Evolutionary conservation across 2,888 invertebrate genomes (phyloP), one percentile per base, ranked within the genome.

Genomic region (Andrena praecox): DNA sequence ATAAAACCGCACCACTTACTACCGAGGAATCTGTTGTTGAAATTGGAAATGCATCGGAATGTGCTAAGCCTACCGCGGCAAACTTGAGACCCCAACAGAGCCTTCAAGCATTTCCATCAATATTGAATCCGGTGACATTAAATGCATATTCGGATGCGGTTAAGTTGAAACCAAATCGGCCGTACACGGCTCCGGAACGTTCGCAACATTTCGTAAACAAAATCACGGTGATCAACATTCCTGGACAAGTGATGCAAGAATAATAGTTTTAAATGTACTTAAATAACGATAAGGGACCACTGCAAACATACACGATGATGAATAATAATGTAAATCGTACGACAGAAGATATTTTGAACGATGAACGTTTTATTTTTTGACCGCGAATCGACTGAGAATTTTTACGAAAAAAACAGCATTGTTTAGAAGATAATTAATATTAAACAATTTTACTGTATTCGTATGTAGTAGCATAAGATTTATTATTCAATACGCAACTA

Each of bases 1-100:
- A 93, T 79, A 93, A 93, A 85, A 93, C 93, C 69, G 91, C 90
- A 20, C 93, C 93, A 16, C 59, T 92, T 80, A 74, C 85, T 12
- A 52, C 85, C 35, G 89, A 84, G n/a, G 82, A 86, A 68, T 67
- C 84, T 16, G 77, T 73, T 62, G 83, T 78, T 50, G 82, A 87
- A 72, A 82, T 86, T 16, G 82, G 77, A 48, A 70, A 59, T 83
- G n/a, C 62, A 16, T 56, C 80, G n/a, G 70, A 64, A 50, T 69
- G 29, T 69, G 8, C 48, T 68, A 75, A 60, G 16, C 52, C 67
- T 59, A 66, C 52, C 12, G 52, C 27, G 8, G 59, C n/a, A 60
- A 27, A 29, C n/a, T 4, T 71, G 16, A 60, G 56, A 56, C 33
- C 68, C 20, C 85, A 86, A 67, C 80, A 66, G 42, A 86, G 85